Evolutionary conservation across 1,140 invertebrate genomes (phyloP), one percentile per base, ranked within the genome.

Genomic region (Zaprionus ornatus): DNA sequence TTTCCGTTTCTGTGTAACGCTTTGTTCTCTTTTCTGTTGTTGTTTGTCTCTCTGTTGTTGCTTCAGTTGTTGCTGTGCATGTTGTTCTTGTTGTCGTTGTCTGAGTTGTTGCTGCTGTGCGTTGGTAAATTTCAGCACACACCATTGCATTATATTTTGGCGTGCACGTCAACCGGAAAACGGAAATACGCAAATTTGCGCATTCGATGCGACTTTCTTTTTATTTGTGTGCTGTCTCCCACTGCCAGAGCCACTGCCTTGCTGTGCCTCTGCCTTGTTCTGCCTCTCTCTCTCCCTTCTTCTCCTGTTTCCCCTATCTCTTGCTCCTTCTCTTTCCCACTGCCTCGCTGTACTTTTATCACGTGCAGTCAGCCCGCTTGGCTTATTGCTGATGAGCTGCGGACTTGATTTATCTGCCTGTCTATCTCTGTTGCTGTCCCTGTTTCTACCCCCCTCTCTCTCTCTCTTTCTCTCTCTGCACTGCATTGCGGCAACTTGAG

Each of bases 151-250:
- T 66, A 65, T 66, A 54, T 71, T 68, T 42, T 48, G 56, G 56
- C 29, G 19, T 66, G 71, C 61, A 74, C 52, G 59, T 72, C 69
- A 71, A 62, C 66, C 74, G 69, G 74, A 71, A 66, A 73, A 48
- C 50, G 77, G 77, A 79, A 79, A 75, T 72, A 79, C 73, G 56
- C 77, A 79, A 79, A 79, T 79, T 76, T 76, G 73, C 72, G 65
- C 76, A 74, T 78, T 69, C 55, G 62, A 70, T 59, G 66, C 60
- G 40, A 50, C 60, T 42, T 48, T 32, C 35, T 25, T 35, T 54
- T 17, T 45, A 45, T n/a, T 17, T 45, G 40, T 37, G 29, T 32
- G 29, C 40, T 45, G 40, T 45, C 40, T 45, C n/a, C n/a, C 40
- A 9, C 40, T 32, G 9, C 3, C 7, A 0, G 0, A 2, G 15